These are phyloP conservation scores for Paraplagusia blochii DNA, from an alignment of 2,113 vertebrate genomes.

Conservation along the genomic window DNA sequence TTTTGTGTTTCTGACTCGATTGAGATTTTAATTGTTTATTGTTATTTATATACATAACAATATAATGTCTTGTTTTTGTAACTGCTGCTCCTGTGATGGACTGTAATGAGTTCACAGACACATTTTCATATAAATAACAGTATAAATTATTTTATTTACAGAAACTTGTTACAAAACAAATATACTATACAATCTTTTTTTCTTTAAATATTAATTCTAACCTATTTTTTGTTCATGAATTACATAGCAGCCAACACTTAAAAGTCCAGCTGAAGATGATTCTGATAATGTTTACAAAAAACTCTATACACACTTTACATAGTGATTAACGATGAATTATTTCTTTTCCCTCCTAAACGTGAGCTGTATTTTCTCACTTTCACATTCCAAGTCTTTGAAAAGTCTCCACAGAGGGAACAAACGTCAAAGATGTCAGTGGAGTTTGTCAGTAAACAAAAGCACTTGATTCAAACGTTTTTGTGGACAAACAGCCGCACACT, in stretches of 20 bases:
- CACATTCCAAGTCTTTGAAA: conserved; percentile 93
- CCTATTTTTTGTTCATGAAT: conserved; percentile 98
- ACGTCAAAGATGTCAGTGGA: conserved; percentile 49
- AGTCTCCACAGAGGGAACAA: conserved; percentile 51
- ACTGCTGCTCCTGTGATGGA: conserved; percentile 11
- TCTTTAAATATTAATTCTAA: conserved; percentile 99
- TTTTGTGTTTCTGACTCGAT: too few species aligned
- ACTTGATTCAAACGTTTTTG: conserved; percentile 42
- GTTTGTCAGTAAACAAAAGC: conserved; percentile 65
- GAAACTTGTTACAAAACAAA: conserved; percentile 99
- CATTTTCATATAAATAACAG: conserved; percentile 98
- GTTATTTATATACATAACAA: conserved; percentile 76
- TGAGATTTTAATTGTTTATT: too few species aligned
- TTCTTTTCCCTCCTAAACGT: conserved; percentile 81
- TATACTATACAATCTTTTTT: conserved; percentile 99
- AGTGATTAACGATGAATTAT: conserved; percentile 85
- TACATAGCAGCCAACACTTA: conserved; percentile 98
- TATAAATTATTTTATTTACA: conserved; percentile 99
- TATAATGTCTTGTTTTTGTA: conserved; percentile 48
- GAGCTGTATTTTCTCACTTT: conserved; percentile 85
- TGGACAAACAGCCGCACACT: conserved; percentile 45
- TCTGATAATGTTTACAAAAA: conserved; percentile 88
- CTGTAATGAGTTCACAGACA: conserved; percentile 43
- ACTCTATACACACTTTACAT: conserved; percentile 94
- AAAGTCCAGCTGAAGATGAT: conserved; percentile 97